phyloP scores from a whole-genome alignment of 2,113 vertebrate species.

The Circaetus gallicus region DNA sequence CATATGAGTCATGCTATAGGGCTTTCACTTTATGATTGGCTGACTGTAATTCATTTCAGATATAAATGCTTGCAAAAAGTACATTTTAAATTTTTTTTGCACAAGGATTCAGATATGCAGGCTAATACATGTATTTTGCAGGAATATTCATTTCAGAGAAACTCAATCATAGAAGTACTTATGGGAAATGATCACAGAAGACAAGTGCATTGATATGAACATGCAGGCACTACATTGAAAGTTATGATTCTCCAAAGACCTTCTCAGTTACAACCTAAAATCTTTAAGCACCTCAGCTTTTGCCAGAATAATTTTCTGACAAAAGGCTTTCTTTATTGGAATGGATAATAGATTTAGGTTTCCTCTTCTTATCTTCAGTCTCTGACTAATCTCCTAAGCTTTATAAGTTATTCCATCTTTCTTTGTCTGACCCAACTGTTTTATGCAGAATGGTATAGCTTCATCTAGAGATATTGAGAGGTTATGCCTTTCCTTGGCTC shows the following conservation, averaged over 20 bases:
- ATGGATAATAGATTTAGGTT: neutral
- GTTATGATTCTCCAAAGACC: neutral
- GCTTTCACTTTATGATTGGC: neutral
- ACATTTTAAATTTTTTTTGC: neutral
- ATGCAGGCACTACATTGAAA: neutral
- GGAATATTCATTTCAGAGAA: conserved; percentile 7
- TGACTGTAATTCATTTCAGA: neutral
- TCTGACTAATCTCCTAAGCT: neutral
- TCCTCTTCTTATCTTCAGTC: neutral
- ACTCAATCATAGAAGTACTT: neutral
- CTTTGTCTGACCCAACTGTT: neutral
- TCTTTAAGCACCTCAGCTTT: neutral
- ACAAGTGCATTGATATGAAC: neutral
- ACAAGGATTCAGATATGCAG: neutral
- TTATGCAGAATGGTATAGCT: neutral
- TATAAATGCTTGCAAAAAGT: neutral
- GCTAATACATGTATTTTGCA: neutral
- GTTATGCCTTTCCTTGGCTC: neutral
- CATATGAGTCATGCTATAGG: neutral
- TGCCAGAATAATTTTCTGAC: neutral
- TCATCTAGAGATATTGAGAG: neutral
- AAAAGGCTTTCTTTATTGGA: neutral
- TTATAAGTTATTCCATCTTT: neutral
- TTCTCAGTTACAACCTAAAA: neutral
- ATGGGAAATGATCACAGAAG: neutral